phyloP scores from a whole-genome alignment of 2,797 vertebrate species.

The Molossus molossus region DNA sequence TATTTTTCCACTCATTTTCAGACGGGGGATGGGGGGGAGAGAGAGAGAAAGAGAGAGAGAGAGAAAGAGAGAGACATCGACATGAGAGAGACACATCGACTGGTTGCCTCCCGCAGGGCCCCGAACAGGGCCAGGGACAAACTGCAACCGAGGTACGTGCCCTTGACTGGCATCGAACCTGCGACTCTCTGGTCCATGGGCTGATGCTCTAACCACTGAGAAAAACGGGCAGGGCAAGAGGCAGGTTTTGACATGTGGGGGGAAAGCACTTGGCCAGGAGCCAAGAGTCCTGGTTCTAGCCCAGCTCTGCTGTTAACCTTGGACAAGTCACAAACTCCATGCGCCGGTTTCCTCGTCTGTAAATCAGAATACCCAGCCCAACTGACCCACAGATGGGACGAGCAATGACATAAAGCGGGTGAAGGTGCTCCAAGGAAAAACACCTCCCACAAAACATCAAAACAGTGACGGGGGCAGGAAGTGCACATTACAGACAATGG shows the following conservation, averaged over 20 bases:
- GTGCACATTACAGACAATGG: fast-evolving
- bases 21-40: too few relatives aligned
- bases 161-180: too few relatives aligned
- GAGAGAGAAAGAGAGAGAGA: too few relatives aligned
- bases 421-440: neutral
- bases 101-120: too few relatives aligned
- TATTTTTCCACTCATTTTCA: too few relatives aligned
- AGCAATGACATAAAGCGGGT: neutral
- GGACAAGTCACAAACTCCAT: fast-evolving
- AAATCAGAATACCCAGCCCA: neutral
- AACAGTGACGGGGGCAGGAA: neutral
- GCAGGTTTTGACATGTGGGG: neutral
- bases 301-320: neutral
- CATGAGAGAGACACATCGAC: too few relatives aligned
- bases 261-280: neutral
- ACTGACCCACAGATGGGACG: neutral
- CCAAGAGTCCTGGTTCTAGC: neutral
- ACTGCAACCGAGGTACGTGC: too few relatives aligned
- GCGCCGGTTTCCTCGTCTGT: neutral
- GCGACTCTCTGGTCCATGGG: too few relatives aligned
- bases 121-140: too few relatives aligned
- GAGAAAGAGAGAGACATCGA: too few relatives aligned
- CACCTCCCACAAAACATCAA: neutral
- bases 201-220: too few relatives aligned
- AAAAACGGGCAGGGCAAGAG: too few relatives aligned